Conservation (phyloP, 1,140 invertebrate genomes). For the Saccostrea cuccullata region DNA sequence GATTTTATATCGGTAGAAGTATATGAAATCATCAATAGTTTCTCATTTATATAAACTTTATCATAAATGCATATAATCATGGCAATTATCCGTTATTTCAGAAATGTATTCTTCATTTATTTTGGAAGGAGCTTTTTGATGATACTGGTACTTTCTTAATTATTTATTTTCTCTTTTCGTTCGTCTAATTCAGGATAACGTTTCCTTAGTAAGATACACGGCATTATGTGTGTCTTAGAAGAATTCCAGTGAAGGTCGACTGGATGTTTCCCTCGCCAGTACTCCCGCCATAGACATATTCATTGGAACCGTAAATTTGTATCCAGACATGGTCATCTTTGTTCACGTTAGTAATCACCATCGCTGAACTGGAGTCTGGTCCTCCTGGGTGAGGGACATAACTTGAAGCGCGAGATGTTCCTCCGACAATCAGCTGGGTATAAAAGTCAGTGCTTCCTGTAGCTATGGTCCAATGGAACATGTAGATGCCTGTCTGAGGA, state of each 20-base stretch:
- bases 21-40: no score
- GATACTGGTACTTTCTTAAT: no score
- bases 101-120: no score
- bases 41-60: no score
- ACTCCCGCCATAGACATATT: not conserved
- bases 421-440: not conserved
- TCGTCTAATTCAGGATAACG: no score
- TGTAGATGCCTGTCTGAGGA: not conserved
- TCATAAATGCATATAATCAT: no score
- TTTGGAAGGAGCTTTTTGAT: no score
- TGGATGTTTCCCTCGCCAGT: not conserved
- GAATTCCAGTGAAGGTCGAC: not conserved
- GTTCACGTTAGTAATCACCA: not conserved
- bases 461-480: slow-evolving; percentile 5
- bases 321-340: slow-evolving; percentile 17
- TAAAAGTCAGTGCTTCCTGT: not conserved
- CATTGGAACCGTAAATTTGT: not conserved
- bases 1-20: no score
- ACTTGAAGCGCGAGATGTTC: not conserved
- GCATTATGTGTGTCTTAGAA: not conserved
- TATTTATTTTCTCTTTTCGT: no score
- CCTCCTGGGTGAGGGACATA: not conserved
- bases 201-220: no score
- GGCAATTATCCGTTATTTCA: no score
- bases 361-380: not conserved